These are phyloP conservation scores for Xylota sylvarum DNA, from an alignment of 2,888 invertebrate species.

Conservation along the genomic window DNA sequence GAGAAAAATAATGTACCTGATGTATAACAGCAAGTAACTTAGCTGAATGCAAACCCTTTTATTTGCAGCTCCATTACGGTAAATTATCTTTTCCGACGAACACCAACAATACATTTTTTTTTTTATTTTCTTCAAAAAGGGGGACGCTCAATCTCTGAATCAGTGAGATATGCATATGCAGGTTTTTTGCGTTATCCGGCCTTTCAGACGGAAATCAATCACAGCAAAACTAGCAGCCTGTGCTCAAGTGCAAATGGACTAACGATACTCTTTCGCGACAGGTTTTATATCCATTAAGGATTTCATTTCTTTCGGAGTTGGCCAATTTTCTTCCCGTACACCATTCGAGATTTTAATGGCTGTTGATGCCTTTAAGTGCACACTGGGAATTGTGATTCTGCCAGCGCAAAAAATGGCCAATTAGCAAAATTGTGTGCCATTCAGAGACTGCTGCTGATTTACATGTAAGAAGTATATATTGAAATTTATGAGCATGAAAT, in stretches of 20 bases:
- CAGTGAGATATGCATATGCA: conserved; percentile 58
- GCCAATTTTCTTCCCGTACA: conserved; percentile 74
- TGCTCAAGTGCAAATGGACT: conserved; percentile 72
- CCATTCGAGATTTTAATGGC: conserved; percentile 75
- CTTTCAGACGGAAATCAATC: conserved; percentile 74
- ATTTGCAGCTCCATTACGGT: conserved; percentile 69
- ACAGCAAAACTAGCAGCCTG: conserved; percentile 69
- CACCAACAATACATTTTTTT: conserved; percentile 61
- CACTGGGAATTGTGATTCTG: conserved; percentile 71
- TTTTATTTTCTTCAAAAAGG: conserved; percentile 29
- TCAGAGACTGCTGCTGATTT: conserved; percentile 76
- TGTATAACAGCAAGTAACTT: conserved; percentile 44
- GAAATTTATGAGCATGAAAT: conserved; percentile 57
- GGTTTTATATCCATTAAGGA: conserved; percentile 72
- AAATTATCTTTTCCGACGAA: conserved; percentile 70
- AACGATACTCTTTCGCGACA: conserved; percentile 69
- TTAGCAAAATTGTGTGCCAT: conserved; percentile 85
- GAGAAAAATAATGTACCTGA: conserved; percentile 32
- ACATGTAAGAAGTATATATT: conserved; percentile 54
- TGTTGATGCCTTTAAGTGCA: conserved; percentile 74
- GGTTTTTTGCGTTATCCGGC: conserved; percentile 48
- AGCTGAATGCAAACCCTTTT: conserved; percentile 55
- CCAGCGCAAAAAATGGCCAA: conserved; percentile 80
- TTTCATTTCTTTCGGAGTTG: conserved; percentile 72
- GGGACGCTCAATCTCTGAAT: conserved; percentile 41